Percentiles rank a stretch among this genome's conserved stretches.
Evolutionary conservation across 2,888 invertebrate genomes (phyloP).

Genomic region (Hyppa rectilinea): DNA sequence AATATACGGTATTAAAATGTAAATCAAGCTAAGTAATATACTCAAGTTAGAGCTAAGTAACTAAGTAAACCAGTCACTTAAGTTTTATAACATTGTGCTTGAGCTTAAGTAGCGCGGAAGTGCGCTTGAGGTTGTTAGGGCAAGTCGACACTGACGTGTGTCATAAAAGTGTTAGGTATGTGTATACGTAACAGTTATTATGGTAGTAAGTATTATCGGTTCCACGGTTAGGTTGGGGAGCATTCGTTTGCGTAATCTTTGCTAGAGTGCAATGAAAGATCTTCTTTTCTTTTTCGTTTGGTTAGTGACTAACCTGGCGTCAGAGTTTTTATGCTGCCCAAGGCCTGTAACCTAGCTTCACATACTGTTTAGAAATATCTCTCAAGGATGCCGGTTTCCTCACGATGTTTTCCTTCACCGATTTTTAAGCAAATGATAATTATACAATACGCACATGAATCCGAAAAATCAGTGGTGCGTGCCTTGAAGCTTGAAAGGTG

Average conservation of each 20-base stretch:
- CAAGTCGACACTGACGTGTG: constrained; percentile 13
- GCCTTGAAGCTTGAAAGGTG: too few species aligned
- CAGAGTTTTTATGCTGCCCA: too few species aligned
- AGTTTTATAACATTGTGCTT: constrained; percentile 60
- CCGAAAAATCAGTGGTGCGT: too few species aligned
- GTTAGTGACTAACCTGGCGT: too few species aligned
- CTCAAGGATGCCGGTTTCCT: too few species aligned
- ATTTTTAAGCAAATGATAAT: too few species aligned
- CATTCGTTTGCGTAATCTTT: not conserved
- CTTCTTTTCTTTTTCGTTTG: too few species aligned
- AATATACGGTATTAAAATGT: constrained; percentile 41
- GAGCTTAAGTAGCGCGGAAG: constrained; percentile 49
- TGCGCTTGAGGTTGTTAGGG: constrained; percentile 38
- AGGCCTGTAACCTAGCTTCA: too few species aligned
- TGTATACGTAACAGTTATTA: constrained; percentile 15
- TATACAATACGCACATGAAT: too few species aligned
- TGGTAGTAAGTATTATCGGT: not conserved
- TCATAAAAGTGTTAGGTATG: constrained; percentile 23
- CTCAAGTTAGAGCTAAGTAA: constrained; percentile 38
- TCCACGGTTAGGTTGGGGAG: not conserved
- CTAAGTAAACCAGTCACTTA: constrained; percentile 56
- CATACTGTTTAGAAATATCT: too few species aligned
- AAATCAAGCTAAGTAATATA: constrained; percentile 23
- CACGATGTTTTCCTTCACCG: too few species aligned
- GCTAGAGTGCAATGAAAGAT: too few species aligned